Evolutionary conservation across 2,113 vertebrate species (phyloP).

Genomic region (Campylomormyrus tamandua): DNA sequence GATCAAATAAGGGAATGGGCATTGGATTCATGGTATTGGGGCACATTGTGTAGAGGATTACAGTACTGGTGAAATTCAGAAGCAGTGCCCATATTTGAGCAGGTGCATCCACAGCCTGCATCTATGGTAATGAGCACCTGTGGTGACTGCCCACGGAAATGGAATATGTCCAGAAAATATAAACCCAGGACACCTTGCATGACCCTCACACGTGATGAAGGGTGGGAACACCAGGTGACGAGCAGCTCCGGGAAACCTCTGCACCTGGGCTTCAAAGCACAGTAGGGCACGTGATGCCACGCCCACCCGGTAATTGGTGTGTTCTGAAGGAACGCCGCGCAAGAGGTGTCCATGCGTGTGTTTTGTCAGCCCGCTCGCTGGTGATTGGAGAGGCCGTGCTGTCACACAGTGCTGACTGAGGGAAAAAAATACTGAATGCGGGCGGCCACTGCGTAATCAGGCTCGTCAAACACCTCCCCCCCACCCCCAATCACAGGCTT

Average conservation of each 20-base stretch:
- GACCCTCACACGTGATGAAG: background rate
- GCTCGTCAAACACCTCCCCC: background rate
- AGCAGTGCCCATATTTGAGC: background rate
- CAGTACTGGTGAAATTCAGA: background rate
- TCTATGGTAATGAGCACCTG: background rate
- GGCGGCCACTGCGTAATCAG: background rate
- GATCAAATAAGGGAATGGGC: background rate
- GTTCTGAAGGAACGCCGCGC: background rate
- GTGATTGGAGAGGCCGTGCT: background rate
- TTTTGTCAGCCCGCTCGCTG: background rate
- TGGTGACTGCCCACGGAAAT: background rate
- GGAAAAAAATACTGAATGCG: background rate
- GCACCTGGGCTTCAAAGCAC: background rate
- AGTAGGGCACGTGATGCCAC: background rate
- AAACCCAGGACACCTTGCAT: background rate
- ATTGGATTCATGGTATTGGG: background rate
- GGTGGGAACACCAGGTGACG: background rate
- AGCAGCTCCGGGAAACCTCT: background rate
- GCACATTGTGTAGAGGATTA: background rate
- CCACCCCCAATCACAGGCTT: background rate
- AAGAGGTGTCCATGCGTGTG: background rate
- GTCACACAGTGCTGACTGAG: background rate
- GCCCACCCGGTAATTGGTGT: background rate
- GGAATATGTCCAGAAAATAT: background rate
- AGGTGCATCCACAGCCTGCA: background rate